phyloP scores from a whole-genome alignment of 2,888 invertebrate genomes.

The Synergus gifuensis region DNA sequence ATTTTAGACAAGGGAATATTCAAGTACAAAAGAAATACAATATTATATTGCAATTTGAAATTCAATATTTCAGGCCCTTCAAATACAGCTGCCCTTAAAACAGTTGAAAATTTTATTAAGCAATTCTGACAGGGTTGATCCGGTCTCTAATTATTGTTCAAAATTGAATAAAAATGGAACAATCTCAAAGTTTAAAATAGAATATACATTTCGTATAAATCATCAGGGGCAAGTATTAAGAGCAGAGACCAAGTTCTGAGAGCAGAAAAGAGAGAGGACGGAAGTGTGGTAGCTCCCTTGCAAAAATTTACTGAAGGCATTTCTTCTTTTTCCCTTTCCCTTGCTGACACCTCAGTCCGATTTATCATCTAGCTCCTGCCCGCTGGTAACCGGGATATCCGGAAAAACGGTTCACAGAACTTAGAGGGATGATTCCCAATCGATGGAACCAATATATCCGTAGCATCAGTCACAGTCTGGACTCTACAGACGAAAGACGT shows the following conservation, averaged over 20 bases:
- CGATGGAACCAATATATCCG: slow-evolving; percentile 70
- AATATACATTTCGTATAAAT: slow-evolving; percentile 8
- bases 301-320: slow-evolving; percentile 25
- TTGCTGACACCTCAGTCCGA: slow-evolving; percentile 12
- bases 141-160: too few species aligned
- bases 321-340: background rate
- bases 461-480: slow-evolving; percentile 63
- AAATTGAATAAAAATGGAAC: background rate
- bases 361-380: slow-evolving; percentile 17
- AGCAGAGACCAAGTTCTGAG: background rate
- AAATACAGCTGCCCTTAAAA: too few species aligned
- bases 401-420: background rate
- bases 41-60: too few species aligned
- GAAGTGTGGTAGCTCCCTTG: slow-evolving; percentile 1
- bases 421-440: slow-evolving; percentile 61
- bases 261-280: background rate
- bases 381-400: slow-evolving; percentile 7
- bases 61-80: too few species aligned
- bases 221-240: slow-evolving; percentile 10
- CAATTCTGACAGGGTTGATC: too few species aligned
- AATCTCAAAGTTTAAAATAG: background rate
- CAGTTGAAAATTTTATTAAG: too few species aligned
- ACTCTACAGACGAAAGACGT: slow-evolving; percentile 52
- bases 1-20: too few species aligned
- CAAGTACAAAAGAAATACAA: too few species aligned